Percentiles rank a stretch among this genome's conserved stretches.
Conservation (phyloP, 2,888 invertebrate genomes). For the Cheilosia vulpina region DNA sequence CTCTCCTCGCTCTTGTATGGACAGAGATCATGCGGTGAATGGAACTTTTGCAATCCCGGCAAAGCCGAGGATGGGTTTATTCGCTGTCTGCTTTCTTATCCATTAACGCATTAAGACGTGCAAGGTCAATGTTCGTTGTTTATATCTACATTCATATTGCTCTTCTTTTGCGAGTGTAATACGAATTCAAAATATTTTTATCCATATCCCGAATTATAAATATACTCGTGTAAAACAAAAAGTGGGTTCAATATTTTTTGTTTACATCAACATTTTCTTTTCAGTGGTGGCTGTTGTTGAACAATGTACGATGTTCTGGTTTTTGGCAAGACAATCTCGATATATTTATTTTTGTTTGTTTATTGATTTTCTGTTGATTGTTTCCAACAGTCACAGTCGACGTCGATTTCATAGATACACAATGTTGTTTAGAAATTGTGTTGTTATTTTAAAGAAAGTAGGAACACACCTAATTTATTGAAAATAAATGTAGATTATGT, state of each 20-base stretch:
- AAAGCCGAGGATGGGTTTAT: constrained; percentile 18
- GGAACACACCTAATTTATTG: no score
- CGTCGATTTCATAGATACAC: background rate
- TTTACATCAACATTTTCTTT: background rate
- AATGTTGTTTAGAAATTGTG: background rate
- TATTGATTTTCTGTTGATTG: constrained; percentile 18
- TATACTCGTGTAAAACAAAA: background rate
- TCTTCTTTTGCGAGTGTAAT: background rate
- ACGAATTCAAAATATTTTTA: background rate
- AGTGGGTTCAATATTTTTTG: background rate
- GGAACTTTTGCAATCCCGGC: constrained; percentile 16
- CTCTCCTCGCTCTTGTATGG: constrained; percentile 10
- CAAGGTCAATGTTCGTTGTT: constrained; percentile 53
- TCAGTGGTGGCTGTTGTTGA: constrained; percentile 2
- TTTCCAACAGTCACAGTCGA: background rate
- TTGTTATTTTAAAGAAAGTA: no score
- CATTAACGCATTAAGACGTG: constrained; percentile 32
- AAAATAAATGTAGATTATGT: no score
- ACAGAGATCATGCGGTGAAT: constrained; percentile 34
- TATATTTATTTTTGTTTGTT: constrained; percentile 4
- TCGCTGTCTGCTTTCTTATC: constrained; percentile 40
- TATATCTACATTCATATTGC: constrained; percentile 3
- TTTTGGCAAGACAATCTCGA: background rate
- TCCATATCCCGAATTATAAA: no score
- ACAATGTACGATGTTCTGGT: constrained; percentile 4